These are phyloP conservation scores for Cynaeus angustus DNA, from an alignment of 2,888 invertebrate species.

Conservation along the genomic window DNA sequence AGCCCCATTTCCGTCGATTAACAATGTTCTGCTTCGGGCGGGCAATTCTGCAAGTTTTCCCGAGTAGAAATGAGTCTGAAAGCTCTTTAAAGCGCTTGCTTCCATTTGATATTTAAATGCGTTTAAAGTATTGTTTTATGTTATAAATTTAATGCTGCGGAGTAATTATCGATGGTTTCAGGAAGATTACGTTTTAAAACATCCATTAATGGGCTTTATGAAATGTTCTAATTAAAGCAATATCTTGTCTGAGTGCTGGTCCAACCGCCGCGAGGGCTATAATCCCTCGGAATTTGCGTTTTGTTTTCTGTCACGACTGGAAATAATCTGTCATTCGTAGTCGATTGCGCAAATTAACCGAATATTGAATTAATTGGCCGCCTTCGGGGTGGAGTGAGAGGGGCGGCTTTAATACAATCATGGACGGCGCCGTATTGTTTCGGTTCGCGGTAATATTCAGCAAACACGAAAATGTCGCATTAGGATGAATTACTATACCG, in stretches of 20 bases:
- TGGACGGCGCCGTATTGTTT: conserved; percentile 43
- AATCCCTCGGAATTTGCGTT: conserved; percentile 39
- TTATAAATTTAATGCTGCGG: conserved; percentile 65
- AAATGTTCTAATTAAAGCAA: conserved; percentile 45
- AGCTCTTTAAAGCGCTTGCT: conserved; percentile 62
- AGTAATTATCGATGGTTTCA: conserved; percentile 58
- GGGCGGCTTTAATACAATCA: conserved; percentile 41
- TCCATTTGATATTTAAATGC: conserved; percentile 67
- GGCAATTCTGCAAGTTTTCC: conserved; percentile 64
- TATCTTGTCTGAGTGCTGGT: conserved; percentile 37
- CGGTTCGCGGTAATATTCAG: conserved; percentile 49
- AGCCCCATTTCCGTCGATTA: conserved; percentile 67
- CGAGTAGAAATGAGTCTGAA: conserved; percentile 62
- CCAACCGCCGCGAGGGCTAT: conserved; percentile 29
- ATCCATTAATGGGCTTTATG: conserved; percentile 50
- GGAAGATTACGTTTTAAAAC: conserved; percentile 50
- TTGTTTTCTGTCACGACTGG: conserved; percentile 45
- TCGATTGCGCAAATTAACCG: conserved; percentile 42
- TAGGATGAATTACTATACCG: conserved; percentile 51
- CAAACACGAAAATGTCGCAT: conserved; percentile 53
- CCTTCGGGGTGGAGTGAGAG: conserved; percentile 10
- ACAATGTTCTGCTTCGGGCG: conserved; percentile 63
- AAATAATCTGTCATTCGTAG: conserved; percentile 41
- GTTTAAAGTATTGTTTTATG: conserved; percentile 68
- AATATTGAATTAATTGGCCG: conserved; percentile 42